phyloP scores from a whole-genome alignment of 2,888 invertebrate species.

The Podotricha telesiphe region DNA sequence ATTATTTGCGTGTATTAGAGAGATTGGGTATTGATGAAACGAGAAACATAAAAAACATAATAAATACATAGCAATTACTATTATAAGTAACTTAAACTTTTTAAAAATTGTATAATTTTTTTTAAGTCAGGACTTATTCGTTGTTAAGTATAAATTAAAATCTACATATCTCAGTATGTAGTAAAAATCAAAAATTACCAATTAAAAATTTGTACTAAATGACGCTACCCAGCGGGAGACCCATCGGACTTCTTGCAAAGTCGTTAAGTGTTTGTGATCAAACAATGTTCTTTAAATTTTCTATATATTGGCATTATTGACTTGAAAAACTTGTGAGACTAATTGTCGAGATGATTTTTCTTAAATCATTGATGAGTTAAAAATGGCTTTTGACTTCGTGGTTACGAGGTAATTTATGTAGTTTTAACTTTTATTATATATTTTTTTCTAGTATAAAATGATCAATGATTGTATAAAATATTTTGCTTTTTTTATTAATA shows the following conservation, averaged over 20 bases:
- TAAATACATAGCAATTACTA: too few species aligned
- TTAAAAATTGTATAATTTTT: neutral
- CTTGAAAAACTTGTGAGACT: slow-evolving; percentile 12
- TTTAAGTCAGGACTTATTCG: neutral
- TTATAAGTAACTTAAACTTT: neutral
- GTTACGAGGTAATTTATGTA: too few species aligned
- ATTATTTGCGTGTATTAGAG: too few species aligned
- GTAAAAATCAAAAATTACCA: slow-evolving; percentile 33
- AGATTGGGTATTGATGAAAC: too few species aligned
- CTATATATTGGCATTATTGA: slow-evolving; percentile 25
- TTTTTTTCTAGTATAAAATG: too few species aligned
- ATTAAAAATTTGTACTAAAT: slow-evolving; percentile 38
- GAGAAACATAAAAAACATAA: too few species aligned
- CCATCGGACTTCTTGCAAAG: slow-evolving; percentile 21
- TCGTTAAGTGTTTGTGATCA: slow-evolving; percentile 16
- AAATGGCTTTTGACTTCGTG: neutral
- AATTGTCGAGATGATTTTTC: neutral
- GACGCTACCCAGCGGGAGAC: slow-evolving; percentile 34
- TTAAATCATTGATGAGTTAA: neutral
- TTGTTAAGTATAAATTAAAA: slow-evolving; percentile 13
- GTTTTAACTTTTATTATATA: too few species aligned
- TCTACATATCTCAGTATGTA: slow-evolving; percentile 1
- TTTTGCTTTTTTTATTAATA: too few species aligned
- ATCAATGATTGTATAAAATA: too few species aligned
- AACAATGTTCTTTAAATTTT: slow-evolving; percentile 28